Conservation (phyloP, 2,888 invertebrate species). For the Drosophila limbata region DNA sequence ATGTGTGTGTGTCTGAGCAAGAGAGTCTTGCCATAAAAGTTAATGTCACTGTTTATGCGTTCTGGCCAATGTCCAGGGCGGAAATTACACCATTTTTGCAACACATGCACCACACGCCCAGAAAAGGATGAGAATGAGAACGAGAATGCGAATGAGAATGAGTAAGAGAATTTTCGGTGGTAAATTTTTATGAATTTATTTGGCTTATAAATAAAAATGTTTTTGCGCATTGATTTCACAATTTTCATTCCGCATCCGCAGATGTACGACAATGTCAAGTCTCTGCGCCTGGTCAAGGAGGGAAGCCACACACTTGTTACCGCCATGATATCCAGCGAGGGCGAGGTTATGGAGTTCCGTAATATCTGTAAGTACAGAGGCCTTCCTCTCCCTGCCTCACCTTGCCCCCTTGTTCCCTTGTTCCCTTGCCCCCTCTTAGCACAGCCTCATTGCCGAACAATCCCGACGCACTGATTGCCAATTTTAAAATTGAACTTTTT, state of each 20-base stretch:
- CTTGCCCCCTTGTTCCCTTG: slow-evolving; percentile 8
- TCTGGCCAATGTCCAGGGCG: slow-evolving; percentile 80
- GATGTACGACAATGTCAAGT: slow-evolving; percentile 97
- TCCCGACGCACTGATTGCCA: slow-evolving; percentile 76
- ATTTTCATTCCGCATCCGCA: slow-evolving; percentile 82
- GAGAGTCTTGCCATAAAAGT: slow-evolving; percentile 76
- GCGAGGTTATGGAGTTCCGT: slow-evolving; percentile 94
- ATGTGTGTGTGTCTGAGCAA: slow-evolving; percentile 24
- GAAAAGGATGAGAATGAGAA: slow-evolving; percentile 1
- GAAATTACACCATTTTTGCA: slow-evolving; percentile 79
- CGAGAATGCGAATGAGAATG: not conserved
- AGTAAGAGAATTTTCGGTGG: slow-evolving; percentile 38
- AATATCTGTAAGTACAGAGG: slow-evolving; percentile 83
- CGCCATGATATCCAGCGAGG: slow-evolving; percentile 95
- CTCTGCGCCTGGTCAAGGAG: slow-evolving; percentile 89
- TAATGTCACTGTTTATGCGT: slow-evolving; percentile 82
- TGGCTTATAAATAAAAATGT: slow-evolving; percentile 76
- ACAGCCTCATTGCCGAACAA: slow-evolving; percentile 14
- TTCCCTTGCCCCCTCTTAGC: not conserved
- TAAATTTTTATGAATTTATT: slow-evolving; percentile 81
- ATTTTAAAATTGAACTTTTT: slow-evolving; percentile 81
- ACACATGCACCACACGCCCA: slow-evolving; percentile 63
- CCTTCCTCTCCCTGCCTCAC: not conserved
- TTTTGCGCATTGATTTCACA: slow-evolving; percentile 73
- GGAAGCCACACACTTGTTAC: slow-evolving; percentile 89